Evolutionary conservation across 1,140 invertebrate species (phyloP).

Genomic region (Metopolophium dirhodum): DNA sequence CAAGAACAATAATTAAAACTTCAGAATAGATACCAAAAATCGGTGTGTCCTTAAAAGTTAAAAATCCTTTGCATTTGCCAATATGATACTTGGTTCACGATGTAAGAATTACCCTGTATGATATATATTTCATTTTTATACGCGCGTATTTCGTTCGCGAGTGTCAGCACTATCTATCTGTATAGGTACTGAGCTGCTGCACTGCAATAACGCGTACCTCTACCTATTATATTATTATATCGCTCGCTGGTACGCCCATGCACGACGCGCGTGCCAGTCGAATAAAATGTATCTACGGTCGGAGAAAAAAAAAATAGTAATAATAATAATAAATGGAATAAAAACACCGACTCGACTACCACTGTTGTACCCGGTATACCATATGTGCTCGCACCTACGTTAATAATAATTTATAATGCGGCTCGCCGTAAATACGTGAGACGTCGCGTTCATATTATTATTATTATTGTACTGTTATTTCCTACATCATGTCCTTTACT

Average conservation of each 20-base stretch:
- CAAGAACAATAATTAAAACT: neutral
- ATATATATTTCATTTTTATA: conserved; percentile 16
- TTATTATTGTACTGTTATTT: neutral
- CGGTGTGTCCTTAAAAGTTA: neutral
- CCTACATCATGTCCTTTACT: neutral
- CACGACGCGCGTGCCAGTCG: neutral
- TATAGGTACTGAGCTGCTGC: neutral
- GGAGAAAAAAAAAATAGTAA: neutral
- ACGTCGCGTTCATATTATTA: neutral
- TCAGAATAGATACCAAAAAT: neutral
- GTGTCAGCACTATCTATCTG: neutral
- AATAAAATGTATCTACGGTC: conserved; percentile 4
- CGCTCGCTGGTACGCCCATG: neutral
- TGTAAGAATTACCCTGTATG: neutral
- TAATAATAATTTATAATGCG: neutral
- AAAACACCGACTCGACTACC: neutral
- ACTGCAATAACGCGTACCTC: neutral
- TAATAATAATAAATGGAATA: neutral
- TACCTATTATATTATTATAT: neutral
- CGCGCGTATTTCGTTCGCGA: neutral
- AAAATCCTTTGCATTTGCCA: neutral
- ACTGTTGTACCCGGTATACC: neutral
- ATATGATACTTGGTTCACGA: neutral
- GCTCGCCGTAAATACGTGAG: neutral
- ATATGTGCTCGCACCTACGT: neutral